Percentiles rank a stretch among this genome's conserved stretches.
These are phyloP conservation scores for Pegoplata infirma DNA, from an alignment of 2,888 invertebrate genomes.

Conservation along the genomic window DNA sequence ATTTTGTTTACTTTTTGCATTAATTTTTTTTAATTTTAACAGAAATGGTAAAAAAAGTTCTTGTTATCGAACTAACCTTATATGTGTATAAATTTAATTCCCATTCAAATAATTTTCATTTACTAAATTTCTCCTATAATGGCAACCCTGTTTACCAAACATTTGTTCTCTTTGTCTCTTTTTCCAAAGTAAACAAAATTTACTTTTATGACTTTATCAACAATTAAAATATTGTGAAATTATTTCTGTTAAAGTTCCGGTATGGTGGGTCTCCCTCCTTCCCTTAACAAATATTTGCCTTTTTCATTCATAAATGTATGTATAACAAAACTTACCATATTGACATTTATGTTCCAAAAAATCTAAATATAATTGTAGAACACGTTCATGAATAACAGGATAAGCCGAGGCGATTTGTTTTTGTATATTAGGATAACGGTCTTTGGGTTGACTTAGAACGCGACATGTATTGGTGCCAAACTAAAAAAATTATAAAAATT, in stretches of 20 bases:
- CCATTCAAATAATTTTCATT: too few species aligned
- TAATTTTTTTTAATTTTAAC: too few species aligned
- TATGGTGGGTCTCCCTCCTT: not conserved
- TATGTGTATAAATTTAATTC: too few species aligned
- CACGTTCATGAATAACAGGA: slow-evolving; percentile 84
- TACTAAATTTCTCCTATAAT: too few species aligned
- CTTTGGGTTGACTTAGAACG: slow-evolving; percentile 69
- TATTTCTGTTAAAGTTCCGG: too few species aligned
- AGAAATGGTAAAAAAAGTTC: too few species aligned
- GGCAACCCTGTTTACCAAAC: not conserved
- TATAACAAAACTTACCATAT: slow-evolving; percentile 71
- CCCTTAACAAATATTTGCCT: too few species aligned
- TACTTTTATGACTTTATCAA: not conserved
- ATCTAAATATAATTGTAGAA: slow-evolving; percentile 81
- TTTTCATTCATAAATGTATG: too few species aligned
- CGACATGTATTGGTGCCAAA: slow-evolving; percentile 75
- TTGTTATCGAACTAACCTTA: too few species aligned
- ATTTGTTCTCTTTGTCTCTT: not conserved
- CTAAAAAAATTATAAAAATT: slow-evolving; percentile 59
- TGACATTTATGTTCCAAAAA: slow-evolving; percentile 82
- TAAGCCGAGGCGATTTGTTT: slow-evolving; percentile 80
- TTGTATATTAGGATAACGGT: slow-evolving; percentile 68
- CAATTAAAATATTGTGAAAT: not conserved
- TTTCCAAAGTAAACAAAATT: not conserved
- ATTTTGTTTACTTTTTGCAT: too few species aligned